Base-by-base conservation (phyloP, 2,797 vertebrate species). In the Loris lydekkerianus region DNA sequence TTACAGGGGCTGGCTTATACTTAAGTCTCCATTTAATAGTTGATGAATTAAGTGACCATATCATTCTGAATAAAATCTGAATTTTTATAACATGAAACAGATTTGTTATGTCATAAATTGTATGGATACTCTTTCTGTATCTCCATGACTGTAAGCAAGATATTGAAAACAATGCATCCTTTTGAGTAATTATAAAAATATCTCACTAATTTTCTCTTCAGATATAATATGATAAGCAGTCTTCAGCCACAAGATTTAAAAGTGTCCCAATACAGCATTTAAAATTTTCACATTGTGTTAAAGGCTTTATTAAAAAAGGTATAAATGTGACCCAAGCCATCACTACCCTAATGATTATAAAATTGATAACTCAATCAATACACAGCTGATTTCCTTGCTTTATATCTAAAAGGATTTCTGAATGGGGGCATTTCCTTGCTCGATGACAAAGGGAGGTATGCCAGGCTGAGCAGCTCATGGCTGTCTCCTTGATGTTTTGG, bases 1-100 rank as follows among this genome's bases (percentile, higher is more conserved):
- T 27, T 88, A 25, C 17, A 78, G 13, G 3, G 56, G 65, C 9
- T 84, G 60, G 82, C 46, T 73, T 17, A 31, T 4, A 46, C 7
- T 46, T 93, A 21, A 40, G 5, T 40, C 34, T 69, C n/a, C 18
- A 95, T 75, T 92, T 76, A 91, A 91, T 49, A 86, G 72, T 77
- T 87, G 77, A 83, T 88, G 53, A 83, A 85, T 86, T 86, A 78
- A 82, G 56, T 81, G 49, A 43, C 1, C 13, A 46, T 34, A 60
- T 69, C 80, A 63, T 46, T 94, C 94, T 78, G 43, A 83, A 70
- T 63, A 56, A 20, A 61, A 72, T 56, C 11, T 23, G 81, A n/a
- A 27, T 34, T 95, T 93, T 82, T 75, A 43, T 80, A 37, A 93
- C 85, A 56, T 20, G 31, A 91, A 88, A 56, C n/a, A n/a, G 34